phyloP scores from a whole-genome alignment of 2,797 vertebrate genomes.

The Pangasius mekongensis region DNA sequence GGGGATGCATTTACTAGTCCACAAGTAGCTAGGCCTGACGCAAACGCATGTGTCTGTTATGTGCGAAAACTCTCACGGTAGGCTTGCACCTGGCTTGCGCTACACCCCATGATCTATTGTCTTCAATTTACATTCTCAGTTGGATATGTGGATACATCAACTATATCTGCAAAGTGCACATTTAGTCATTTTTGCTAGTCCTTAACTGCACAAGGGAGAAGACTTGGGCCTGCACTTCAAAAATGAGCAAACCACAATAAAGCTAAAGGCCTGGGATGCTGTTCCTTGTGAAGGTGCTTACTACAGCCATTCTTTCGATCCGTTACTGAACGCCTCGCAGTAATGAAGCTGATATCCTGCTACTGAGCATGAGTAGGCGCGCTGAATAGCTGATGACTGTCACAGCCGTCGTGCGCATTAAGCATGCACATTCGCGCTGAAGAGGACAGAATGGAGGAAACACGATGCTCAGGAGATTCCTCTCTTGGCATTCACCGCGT shows the following conservation, averaged over 20 bases:
- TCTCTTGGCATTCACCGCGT: slow-evolving; percentile 98
- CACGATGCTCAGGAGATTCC: slow-evolving; percentile 51
- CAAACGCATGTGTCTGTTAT: neutral
- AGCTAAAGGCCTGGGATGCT: neutral
- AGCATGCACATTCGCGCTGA: neutral
- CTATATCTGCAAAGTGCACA: neutral
- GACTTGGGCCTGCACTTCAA: slow-evolving; percentile 12
- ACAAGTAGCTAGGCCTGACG: slow-evolving; percentile 4
- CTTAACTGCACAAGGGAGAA: neutral
- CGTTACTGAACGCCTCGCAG: neutral
- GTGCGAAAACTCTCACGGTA: neutral
- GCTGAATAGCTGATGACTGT: slow-evolving; percentile 4
- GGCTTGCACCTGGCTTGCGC: neutral
- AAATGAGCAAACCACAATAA: neutral
- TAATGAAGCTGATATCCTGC: neutral
- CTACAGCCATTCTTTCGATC: neutral
- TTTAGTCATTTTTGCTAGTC: neutral
- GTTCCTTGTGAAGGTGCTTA: neutral
- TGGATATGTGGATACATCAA: neutral
- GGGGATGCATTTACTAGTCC: neutral
- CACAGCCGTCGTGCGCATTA: neutral
- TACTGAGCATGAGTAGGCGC: neutral
- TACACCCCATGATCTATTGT: neutral
- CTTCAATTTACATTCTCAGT: neutral
- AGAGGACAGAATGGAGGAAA: slow-evolving; percentile 14